Evolutionary conservation across 2,888 invertebrate genomes (phyloP).

Genomic region (Athalia cordata): DNA sequence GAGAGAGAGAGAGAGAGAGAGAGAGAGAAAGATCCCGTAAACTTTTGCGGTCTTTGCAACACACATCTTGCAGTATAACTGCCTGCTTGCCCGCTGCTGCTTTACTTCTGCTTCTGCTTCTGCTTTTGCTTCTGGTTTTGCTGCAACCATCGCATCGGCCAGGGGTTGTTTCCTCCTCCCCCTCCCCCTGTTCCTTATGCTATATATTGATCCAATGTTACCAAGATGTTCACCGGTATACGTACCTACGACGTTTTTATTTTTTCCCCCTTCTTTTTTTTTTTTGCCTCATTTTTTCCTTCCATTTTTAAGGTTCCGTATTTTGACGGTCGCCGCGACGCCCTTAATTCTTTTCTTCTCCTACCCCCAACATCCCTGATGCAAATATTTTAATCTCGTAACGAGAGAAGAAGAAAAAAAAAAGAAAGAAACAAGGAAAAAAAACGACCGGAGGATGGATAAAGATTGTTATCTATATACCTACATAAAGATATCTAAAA

Average conservation of each 20-base stretch:
- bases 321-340: constrained; percentile 2
- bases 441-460: background rate
- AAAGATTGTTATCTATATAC: background rate
- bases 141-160: background rate
- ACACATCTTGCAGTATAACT: background rate
- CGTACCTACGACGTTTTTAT: background rate
- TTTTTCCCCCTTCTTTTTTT: background rate
- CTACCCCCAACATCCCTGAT: constrained; percentile 17
- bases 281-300: background rate
- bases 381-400: constrained; percentile 21
- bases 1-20: too few species aligned
- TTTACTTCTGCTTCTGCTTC: too few species aligned
- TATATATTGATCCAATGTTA: constrained; percentile 44
- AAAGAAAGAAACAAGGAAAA: constrained; percentile 35
- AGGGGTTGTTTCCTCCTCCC: too few species aligned
- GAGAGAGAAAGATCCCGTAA: constrained; percentile 12
- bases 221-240: constrained; percentile 34
- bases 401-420: constrained; percentile 42
- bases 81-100: too few species aligned
- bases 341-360: constrained; percentile 35
- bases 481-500: background rate
- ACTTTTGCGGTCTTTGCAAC: constrained; percentile 2
- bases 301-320: constrained; percentile 13
- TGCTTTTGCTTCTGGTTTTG: too few species aligned
- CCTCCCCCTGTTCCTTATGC: background rate